These are phyloP conservation scores for Ceraclea dissimilis DNA, from an alignment of 2,888 invertebrate genomes.

Conservation along the genomic window DNA sequence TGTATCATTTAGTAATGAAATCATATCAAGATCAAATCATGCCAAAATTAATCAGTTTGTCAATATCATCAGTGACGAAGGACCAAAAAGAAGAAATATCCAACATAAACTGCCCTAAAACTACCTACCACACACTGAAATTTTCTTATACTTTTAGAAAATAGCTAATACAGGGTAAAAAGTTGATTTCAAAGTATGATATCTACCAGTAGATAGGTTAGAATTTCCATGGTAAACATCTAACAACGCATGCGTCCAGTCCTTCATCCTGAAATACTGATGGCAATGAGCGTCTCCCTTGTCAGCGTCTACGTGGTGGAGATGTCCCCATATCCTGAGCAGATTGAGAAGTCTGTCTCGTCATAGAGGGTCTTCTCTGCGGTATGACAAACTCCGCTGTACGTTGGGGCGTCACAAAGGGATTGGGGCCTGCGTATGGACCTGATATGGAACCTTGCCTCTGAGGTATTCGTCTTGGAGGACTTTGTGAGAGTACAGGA, in stretches of 20 bases:
- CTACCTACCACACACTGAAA: too few species aligned
- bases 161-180: too few species aligned
- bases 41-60: too few species aligned
- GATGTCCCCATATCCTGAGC: slow-evolving; percentile 19
- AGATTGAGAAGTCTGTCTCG: slow-evolving; percentile 23
- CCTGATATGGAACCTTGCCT: slow-evolving; percentile 35
- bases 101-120: too few species aligned
- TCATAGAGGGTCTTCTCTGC: slow-evolving; percentile 31
- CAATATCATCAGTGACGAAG: too few species aligned
- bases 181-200: too few species aligned
- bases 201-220: too few species aligned
- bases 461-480: slow-evolving; percentile 27
- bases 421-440: slow-evolving; percentile 39
- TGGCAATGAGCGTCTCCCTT: slow-evolving; percentile 22
- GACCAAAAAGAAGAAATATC: too few species aligned
- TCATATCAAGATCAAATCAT: too few species aligned
- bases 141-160: too few species aligned
- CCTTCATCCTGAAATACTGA: slow-evolving; percentile 19
- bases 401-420: slow-evolving; percentile 37
- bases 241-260: slow-evolving; percentile 19
- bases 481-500: slow-evolving; percentile 19
- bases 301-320: slow-evolving; percentile 24
- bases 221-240: slow-evolving; percentile 24
- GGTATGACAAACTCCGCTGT: slow-evolving; percentile 44
- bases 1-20: too few species aligned